These are phyloP conservation scores for Trichopoda pennipes DNA, from an alignment of 2,888 invertebrate species.

Conservation along the genomic window DNA sequence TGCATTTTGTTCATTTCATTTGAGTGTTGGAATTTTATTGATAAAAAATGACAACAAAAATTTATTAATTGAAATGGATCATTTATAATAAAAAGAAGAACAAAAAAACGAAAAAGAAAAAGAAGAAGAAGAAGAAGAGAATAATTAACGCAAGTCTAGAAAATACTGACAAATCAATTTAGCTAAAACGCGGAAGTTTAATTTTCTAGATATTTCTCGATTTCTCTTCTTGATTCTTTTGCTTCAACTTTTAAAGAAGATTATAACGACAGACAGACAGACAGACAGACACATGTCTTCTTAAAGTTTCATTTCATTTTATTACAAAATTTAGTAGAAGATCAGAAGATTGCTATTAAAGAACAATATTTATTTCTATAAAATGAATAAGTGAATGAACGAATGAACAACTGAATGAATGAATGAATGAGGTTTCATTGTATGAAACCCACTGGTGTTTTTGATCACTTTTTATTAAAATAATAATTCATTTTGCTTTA, in stretches of 20 bases:
- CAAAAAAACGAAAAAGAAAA: too few species aligned
- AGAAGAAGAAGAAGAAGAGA: neutral
- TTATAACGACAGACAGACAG: neutral
- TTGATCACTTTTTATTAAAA: conserved; percentile 1
- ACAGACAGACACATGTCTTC: neutral
- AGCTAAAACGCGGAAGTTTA: conserved; percentile 52
- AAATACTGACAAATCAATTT: conserved; percentile 28
- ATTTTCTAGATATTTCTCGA: neutral
- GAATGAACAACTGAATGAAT: neutral
- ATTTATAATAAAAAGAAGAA: neutral
- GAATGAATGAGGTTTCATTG: conserved; percentile 15
- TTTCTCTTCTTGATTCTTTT: neutral
- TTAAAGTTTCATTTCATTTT: conserved; percentile 36
- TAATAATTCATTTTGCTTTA: neutral
- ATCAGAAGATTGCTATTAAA: conserved; percentile 3
- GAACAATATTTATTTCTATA: conserved; percentile 4
- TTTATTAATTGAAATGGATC: conserved; percentile 41
- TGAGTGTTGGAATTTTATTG: neutral
- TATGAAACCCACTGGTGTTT: neutral
- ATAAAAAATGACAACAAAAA: conserved; percentile 20
- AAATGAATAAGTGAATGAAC: conserved; percentile 19
- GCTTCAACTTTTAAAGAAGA: neutral
- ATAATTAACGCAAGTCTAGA: neutral
- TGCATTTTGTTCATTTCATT: neutral
- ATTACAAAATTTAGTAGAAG: conserved; percentile 3